These are phyloP conservation scores for Raja brachyura DNA, from an alignment of 2,113 vertebrate species.

Conservation along the genomic window DNA sequence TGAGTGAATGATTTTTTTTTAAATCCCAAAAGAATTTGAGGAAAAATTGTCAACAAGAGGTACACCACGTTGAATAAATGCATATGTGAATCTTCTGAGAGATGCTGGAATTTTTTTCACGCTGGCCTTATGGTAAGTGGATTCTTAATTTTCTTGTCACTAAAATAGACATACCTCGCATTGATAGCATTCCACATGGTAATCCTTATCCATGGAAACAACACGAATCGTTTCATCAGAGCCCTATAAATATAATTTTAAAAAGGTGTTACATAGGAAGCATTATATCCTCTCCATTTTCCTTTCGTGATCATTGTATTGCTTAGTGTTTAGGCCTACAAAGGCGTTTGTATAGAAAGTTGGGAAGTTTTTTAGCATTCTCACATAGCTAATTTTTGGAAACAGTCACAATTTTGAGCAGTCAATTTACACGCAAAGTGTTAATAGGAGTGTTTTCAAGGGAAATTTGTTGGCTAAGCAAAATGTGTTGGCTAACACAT, in stretches of 20 bases:
- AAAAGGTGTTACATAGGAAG: neutral
- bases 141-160: neutral
- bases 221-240: slow-evolving; percentile 93
- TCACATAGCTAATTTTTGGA: no score
- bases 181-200: slow-evolving; percentile 89
- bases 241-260: slow-evolving; percentile 60
- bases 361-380: no score
- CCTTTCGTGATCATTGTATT: no score
- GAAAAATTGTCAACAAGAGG: no score
- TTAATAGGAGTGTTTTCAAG: no score
- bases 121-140: neutral
- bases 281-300: neutral
- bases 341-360: no score
- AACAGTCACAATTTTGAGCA: no score
- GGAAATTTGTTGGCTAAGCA: no score
- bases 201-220: slow-evolving; percentile 95
- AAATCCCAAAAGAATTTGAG: no score
- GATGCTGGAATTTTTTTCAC: neutral
- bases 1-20: no score
- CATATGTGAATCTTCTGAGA: neutral
- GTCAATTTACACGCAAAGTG: no score
- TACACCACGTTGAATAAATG: neutral
- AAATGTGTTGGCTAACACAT: no score
- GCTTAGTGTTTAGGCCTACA: neutral
- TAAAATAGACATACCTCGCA: slow-evolving; percentile 71